phyloP scores from a whole-genome alignment of 1,140 invertebrate species.

The Lethrus apterus region DNA sequence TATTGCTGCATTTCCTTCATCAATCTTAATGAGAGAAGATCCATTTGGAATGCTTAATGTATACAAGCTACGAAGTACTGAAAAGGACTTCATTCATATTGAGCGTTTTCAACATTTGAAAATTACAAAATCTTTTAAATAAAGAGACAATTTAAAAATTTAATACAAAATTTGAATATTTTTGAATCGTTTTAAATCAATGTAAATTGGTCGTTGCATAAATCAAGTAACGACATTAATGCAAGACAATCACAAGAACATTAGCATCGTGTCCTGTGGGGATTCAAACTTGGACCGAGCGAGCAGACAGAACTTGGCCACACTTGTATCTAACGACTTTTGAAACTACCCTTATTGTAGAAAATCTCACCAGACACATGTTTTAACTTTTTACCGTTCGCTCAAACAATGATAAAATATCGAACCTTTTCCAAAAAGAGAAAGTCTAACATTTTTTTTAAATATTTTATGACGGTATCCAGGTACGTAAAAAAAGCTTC shows the following conservation, averaged over 20 bases:
- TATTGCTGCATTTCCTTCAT: too few relatives aligned
- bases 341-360: slow-evolving; percentile 24
- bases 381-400: background rate
- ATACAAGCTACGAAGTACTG: background rate
- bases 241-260: slow-evolving; percentile 9
- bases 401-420: background rate
- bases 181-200: too few relatives aligned
- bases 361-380: slow-evolving; percentile 16
- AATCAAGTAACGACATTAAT: background rate
- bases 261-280: slow-evolving; percentile 7
- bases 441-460: background rate
- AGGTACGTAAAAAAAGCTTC: background rate
- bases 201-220: background rate
- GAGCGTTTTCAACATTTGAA: too few relatives aligned
- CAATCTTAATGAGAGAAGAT: too few relatives aligned
- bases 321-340: slow-evolving; percentile 26
- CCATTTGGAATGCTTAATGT: too few relatives aligned
- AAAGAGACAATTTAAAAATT: too few relatives aligned
- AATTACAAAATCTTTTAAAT: too few relatives aligned
- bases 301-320: slow-evolving; percentile 19
- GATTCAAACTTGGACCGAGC: slow-evolving; percentile 15
- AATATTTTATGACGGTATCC: background rate
- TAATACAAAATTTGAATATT: slow-evolving; percentile 6
- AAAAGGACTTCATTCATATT: slow-evolving; percentile 4
- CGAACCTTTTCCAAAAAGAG: background rate